Conservation (phyloP, 2,797 vertebrate genomes). For the Mormyrus hasselquistii region DNA sequence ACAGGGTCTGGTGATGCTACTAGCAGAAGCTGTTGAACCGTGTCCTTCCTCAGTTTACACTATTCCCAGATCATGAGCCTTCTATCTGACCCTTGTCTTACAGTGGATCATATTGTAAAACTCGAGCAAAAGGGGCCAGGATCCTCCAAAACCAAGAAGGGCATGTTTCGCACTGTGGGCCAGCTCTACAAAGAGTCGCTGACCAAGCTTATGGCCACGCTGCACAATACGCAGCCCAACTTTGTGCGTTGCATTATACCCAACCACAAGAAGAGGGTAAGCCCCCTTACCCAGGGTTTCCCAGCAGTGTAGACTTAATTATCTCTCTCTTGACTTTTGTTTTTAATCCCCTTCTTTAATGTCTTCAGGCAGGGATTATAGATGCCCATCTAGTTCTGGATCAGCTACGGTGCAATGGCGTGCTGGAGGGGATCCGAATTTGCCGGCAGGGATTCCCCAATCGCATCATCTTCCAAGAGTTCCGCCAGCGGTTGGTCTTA, state of each 20-base stretch:
- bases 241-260: constrained; percentile 97
- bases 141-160: constrained; percentile 90
- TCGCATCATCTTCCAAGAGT: constrained; percentile 94
- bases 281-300: background rate
- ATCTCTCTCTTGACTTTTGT: background rate
- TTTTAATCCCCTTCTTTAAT: background rate
- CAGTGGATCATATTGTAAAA: constrained; percentile 90
- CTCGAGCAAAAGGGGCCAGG: constrained; percentile 85
- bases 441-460: constrained; percentile 96
- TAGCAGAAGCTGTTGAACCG: background rate
- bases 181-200: constrained; percentile 97
- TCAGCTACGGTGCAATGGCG: constrained; percentile 91
- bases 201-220: constrained; percentile 90
- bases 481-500: constrained; percentile 77
- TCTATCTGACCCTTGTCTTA: constrained; percentile 14
- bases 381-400: constrained; percentile 88
- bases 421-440: constrained; percentile 92
- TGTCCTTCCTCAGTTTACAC: background rate
- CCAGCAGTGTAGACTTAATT: background rate
- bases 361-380: constrained; percentile 80
- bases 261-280: constrained; percentile 91
- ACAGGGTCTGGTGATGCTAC: background rate
- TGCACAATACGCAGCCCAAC: constrained; percentile 93
- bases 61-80: background rate
- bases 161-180: constrained; percentile 96